phyloP scores from a whole-genome alignment of 2,113 vertebrate genomes.

The Triplophysa dalaica region DNA sequence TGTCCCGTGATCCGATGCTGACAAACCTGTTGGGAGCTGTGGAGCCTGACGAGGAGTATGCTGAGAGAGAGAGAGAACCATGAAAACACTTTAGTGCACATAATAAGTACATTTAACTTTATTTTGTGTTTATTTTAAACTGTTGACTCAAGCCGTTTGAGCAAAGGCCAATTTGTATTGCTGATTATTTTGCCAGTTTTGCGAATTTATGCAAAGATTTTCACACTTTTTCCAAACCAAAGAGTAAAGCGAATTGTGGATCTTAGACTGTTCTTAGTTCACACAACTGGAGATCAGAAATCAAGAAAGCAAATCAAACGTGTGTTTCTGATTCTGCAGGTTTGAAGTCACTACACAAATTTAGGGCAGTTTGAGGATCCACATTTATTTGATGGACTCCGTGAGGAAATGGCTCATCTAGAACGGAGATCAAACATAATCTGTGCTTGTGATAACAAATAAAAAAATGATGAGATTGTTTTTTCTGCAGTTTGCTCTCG shows the following conservation, averaged over 20 bases:
- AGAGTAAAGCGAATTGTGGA: neutral
- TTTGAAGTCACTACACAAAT: constrained; percentile 49
- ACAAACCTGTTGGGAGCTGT: constrained; percentile 98
- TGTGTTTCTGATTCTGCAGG: neutral
- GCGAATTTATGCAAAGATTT: neutral
- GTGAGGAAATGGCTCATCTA: neutral
- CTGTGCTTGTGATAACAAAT: neutral
- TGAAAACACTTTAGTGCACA: neutral
- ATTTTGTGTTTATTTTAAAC: too few species aligned
- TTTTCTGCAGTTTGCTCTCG: neutral
- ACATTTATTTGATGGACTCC: constrained; percentile 54
- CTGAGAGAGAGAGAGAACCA: constrained; percentile 63
- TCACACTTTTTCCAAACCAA: neutral
- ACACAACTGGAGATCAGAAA: neutral
- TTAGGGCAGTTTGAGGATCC: constrained; percentile 59
- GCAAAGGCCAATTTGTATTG: neutral
- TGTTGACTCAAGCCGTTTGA: neutral
- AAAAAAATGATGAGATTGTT: neutral
- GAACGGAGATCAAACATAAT: neutral
- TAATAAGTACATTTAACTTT: neutral
- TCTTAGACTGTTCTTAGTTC: neutral
- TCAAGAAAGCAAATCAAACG: neutral
- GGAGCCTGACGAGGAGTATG: constrained; percentile 95
- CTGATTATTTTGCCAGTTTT: too few species aligned
- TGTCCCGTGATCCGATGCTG: constrained; percentile 99